Evolutionary conservation across 2,113 vertebrate genomes (phyloP), one percentile per base, ranked within the genome.

Genomic region (Ophiodon elongatus): DNA sequence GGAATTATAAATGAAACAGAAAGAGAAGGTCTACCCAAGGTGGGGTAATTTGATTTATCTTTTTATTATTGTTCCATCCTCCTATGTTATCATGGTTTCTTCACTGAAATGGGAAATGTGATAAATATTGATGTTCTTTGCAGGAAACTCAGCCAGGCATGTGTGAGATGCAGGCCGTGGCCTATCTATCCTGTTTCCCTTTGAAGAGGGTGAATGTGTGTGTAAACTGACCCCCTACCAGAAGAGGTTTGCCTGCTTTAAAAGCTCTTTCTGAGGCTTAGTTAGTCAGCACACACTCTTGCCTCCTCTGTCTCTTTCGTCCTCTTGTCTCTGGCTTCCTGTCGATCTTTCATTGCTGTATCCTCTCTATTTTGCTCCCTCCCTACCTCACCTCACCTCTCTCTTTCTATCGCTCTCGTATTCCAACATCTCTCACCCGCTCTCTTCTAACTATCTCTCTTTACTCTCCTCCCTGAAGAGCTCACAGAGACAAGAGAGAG

Each of bases 121-220:
- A 96, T 96, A 94, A 95, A 95, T 95, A 95, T 95, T 94, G 95
- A 96, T 94, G 92, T 91, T 88, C 81, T 73, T 76, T 88, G 87
- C 85, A 91, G 90, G 91, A 90, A 94, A 91, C 68, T 85, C 86
- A 86, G 78, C 68, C 82, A 79, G 75, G 73, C 85, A 67, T 87
- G 83, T 79, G 80, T 50, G 31, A 79, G 76, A 73, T 80, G 72
- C 65, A 85, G 75, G 72, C 65, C 43, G 3, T 37, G 47, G 71
- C 35, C 37, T 68, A 85, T 84, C 83, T 80, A 86, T 93, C 76
- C 68, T 41, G 69, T 79, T 89, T 87, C 71, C 64, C 67, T 54
- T 54, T 68, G 29, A 60, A 76, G 73, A 84, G 67, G 27, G 3
- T 73, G 45, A 60, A 67, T 69, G 64, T 82, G 54, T 73, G 59